These are phyloP conservation scores for Pammene aurita DNA, from an alignment of 2,888 invertebrate species.

Conservation along the genomic window DNA sequence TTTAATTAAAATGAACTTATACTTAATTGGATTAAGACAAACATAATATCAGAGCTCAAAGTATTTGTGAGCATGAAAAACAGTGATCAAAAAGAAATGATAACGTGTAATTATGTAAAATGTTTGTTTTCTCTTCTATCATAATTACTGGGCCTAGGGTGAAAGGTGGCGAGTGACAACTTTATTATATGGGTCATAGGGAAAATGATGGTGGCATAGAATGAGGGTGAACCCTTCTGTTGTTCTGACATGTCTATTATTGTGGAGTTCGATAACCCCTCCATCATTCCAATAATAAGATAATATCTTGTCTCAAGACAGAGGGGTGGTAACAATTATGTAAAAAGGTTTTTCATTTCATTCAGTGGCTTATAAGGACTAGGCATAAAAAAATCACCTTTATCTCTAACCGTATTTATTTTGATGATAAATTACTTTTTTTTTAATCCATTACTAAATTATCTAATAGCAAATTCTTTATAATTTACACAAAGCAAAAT, in stretches of 20 bases:
- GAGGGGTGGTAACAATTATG: not conserved
- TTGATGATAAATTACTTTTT: too few relatives aligned
- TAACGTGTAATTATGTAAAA: too few relatives aligned
- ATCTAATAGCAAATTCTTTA: not conserved
- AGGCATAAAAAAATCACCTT: not conserved
- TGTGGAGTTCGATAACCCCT: conserved; percentile 5
- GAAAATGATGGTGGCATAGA: not conserved
- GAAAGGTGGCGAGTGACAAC: not conserved
- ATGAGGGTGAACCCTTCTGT: conserved; percentile 11
- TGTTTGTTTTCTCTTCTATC: not conserved
- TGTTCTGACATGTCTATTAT: conserved; percentile 9
- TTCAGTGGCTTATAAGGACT: too few relatives aligned
- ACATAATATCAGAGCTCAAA: too few relatives aligned
- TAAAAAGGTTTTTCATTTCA: not conserved
- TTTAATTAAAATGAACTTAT: too few relatives aligned
- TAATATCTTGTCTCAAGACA: not conserved
- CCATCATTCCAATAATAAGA: not conserved
- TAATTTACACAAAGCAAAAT: not conserved
- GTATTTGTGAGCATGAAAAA: too few relatives aligned
- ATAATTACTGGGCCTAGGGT: not conserved
- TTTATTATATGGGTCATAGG: conserved; percentile 1
- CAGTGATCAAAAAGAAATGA: too few relatives aligned
- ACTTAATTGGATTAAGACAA: too few relatives aligned
- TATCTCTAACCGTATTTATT: too few relatives aligned
- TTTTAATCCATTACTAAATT: too few relatives aligned